Percentiles rank a stretch among this genome's conserved stretches.
These are phyloP conservation scores for Cinclus mexicanus DNA, from an alignment of 2,113 vertebrate genomes.

Conservation along the genomic window DNA sequence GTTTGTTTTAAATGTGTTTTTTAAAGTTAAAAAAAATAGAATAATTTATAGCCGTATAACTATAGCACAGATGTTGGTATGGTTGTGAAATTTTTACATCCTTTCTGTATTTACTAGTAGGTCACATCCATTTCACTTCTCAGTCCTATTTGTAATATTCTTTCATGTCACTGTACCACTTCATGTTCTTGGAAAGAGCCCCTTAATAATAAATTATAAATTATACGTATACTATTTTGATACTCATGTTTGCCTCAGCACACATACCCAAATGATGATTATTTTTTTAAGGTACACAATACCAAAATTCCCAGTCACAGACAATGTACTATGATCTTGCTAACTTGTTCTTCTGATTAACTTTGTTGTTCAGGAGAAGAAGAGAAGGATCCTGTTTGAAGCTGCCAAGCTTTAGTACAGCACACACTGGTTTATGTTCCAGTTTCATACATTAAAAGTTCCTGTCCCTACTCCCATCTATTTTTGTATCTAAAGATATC, in stretches of 20 bases:
- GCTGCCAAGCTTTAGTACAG: background rate
- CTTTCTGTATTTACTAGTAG: background rate
- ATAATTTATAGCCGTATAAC: background rate
- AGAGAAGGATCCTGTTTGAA: background rate
- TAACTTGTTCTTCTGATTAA: background rate
- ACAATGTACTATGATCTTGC: background rate
- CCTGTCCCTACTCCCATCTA: background rate
- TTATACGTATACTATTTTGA: background rate
- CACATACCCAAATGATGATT: background rate
- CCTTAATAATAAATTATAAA: background rate
- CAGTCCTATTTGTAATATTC: background rate
- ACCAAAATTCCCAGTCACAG: background rate
- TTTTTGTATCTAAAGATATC: background rate
- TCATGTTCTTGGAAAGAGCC: background rate
- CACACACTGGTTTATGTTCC: background rate
- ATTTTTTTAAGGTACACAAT: background rate
- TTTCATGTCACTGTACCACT: background rate
- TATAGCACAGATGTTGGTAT: background rate
- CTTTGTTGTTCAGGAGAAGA: background rate
- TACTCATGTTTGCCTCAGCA: background rate
- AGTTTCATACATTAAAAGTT: background rate
- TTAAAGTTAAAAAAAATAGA: background rate
- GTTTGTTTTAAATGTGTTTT: background rate
- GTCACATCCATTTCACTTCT: background rate
- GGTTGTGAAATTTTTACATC: background rate